Conservation (phyloP, 2,797 vertebrate species). For the Champsocephalus esox region DNA sequence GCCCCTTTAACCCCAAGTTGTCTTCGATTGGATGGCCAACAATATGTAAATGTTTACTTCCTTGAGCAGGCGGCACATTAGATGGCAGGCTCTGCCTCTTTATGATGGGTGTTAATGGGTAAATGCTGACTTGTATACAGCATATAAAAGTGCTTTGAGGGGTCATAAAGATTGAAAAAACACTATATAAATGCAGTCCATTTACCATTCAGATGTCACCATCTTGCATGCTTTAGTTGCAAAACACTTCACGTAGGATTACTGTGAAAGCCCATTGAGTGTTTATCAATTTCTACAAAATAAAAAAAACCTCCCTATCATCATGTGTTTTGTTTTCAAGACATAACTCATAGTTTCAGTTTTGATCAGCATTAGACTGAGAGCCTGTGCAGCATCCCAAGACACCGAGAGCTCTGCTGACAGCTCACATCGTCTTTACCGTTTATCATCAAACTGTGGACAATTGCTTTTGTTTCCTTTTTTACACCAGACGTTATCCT, state of each 20-base stretch:
- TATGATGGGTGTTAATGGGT: no score
- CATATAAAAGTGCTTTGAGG: no score
- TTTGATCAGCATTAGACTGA: conserved; percentile 71
- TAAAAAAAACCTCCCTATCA: conserved; percentile 57
- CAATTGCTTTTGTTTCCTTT: conserved; percentile 66
- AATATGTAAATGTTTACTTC: no score
- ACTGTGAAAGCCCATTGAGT: conserved; percentile 39
- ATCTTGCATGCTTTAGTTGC: conserved; percentile 7
- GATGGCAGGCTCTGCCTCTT: no score
- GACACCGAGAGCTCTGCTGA: conserved; percentile 63
- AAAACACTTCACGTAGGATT: conserved; percentile 44
- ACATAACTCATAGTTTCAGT: conserved; percentile 74
- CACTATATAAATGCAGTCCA: no score
- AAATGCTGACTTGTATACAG: no score
- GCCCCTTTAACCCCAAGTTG: no score
- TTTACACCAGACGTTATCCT: conserved; percentile 55
- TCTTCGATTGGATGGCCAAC: no score
- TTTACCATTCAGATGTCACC: background rate
- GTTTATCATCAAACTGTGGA: conserved; percentile 73
- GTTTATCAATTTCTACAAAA: conserved; percentile 61
- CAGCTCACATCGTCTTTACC: conserved; percentile 75
- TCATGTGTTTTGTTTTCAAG: conserved; percentile 69
- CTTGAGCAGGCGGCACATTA: no score
- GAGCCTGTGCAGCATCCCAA: conserved; percentile 61
- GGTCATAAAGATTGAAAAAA: no score